phyloP scores from a whole-genome alignment of 1,140 invertebrate genomes.

The Leptinotarsa defecta region DNA sequence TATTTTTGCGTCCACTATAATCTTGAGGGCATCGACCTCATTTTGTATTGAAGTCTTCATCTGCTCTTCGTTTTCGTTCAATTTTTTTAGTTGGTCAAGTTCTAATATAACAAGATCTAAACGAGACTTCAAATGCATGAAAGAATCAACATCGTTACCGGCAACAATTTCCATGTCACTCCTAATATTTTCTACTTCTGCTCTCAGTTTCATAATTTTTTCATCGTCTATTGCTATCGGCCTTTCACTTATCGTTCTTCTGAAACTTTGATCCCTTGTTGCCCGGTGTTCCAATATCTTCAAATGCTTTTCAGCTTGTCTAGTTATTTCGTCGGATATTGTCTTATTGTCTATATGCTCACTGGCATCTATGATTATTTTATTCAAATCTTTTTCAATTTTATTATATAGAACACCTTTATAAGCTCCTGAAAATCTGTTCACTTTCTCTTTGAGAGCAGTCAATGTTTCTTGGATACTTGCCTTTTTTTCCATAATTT shows the following conservation, averaged over 20 bases:
- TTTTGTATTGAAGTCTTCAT: conserved; percentile 35
- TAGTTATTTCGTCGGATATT: conserved; percentile 29
- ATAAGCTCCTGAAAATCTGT: conserved; percentile 40
- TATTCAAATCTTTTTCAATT: conserved; percentile 41
- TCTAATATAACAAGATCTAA: conserved; percentile 35
- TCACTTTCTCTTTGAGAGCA: conserved; percentile 38
- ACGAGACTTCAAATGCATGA: conserved; percentile 30
- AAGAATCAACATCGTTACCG: conserved; percentile 22
- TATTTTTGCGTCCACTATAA: conserved; percentile 26
- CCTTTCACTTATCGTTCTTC: not conserved
- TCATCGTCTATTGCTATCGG: conserved; percentile 21
- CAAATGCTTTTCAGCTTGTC: conserved; percentile 35
- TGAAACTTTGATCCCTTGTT: conserved; percentile 35
- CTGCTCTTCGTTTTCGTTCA: conserved; percentile 30
- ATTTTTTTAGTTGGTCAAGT: conserved; percentile 31
- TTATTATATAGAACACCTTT: conserved; percentile 41
- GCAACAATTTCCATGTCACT: conserved; percentile 28
- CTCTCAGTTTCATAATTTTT: conserved; percentile 34
- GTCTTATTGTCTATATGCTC: conserved; percentile 28
- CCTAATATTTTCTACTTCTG: conserved; percentile 32
- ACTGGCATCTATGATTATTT: conserved; percentile 28
- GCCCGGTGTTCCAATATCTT: conserved; percentile 43
- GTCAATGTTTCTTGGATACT: conserved; percentile 32
- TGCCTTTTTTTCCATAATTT: conserved; percentile 22
- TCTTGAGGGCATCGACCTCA: conserved; percentile 26